A percentile compares a stretch with the other conserved stretches of the same genome.
Evolutionary conservation across 2,113 vertebrate species (phyloP).

Genomic region (Oryzias curvinotus): DNA sequence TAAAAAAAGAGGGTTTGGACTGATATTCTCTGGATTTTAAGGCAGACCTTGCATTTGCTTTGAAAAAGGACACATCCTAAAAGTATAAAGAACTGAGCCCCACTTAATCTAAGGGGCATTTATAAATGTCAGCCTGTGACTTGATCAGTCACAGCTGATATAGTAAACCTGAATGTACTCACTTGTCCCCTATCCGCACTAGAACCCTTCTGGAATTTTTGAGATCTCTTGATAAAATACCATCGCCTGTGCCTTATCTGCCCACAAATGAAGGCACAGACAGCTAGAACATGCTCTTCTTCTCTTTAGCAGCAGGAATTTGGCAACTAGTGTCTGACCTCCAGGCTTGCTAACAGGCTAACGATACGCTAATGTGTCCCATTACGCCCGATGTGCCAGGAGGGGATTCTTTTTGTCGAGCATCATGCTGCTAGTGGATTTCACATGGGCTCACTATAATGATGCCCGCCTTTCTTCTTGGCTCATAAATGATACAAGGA

Average conservation of each 20-base stretch:
- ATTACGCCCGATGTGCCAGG: conserved; percentile 77
- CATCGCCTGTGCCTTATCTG: conserved; percentile 30
- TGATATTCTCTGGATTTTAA: too few species aligned
- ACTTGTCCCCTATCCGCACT: neutral
- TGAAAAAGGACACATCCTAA: neutral
- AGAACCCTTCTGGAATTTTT: conserved; percentile 12
- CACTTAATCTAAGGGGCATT: neutral
- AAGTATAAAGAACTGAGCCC: neutral
- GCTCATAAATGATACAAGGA: conserved; percentile 75
- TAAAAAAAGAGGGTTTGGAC: too few species aligned
- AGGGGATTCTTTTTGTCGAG: conserved; percentile 77
- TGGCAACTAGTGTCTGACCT: conserved; percentile 67
- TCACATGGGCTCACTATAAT: conserved; percentile 74
- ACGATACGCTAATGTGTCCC: conserved; percentile 80
- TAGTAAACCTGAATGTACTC: neutral
- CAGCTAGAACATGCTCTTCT: conserved; percentile 46
- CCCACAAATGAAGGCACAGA: conserved; percentile 57
- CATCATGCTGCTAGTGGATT: conserved; percentile 70
- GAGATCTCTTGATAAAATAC: conserved; percentile 13
- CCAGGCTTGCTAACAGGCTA: conserved; percentile 76
- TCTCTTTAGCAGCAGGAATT: conserved; percentile 60
- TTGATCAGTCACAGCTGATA: conserved; percentile 3
- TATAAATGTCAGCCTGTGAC: conserved; percentile 17
- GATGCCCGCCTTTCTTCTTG: conserved; percentile 72
- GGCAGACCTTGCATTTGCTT: too few species aligned